Conservation (phyloP, 2,113 vertebrate genomes). For the Antechinus stuartii region DNA sequence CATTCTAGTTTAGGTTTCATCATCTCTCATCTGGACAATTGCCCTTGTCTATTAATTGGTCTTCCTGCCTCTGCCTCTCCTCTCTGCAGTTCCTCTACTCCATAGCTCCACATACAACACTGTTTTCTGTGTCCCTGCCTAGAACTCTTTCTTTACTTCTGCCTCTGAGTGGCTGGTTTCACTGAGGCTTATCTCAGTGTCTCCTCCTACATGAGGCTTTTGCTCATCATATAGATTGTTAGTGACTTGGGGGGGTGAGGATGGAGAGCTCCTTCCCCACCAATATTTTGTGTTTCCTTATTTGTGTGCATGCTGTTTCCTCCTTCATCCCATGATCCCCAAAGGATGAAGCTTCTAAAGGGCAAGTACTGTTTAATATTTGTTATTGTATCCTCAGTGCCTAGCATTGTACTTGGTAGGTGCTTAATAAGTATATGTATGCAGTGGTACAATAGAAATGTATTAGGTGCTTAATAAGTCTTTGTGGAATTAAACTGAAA, state of each 20-base stretch:
- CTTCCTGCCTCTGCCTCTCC: neutral
- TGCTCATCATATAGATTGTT: neutral
- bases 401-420: neutral
- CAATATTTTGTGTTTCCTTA: neutral
- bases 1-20: neutral
- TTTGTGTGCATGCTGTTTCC: neutral
- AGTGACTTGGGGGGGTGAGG: neutral
- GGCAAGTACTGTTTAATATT: neutral
- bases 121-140: neutral
- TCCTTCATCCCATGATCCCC: neutral
- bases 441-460: too few relatives aligned
- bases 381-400: too few relatives aligned
- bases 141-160: neutral
- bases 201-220: neutral
- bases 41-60: neutral
- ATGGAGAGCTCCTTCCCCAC: neutral
- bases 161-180: neutral
- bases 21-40: neutral
- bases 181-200: neutral
- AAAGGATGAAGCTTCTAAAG: neutral
- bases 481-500: neutral
- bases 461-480: neutral
- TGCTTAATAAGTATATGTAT: neutral
- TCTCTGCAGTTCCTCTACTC: neutral
- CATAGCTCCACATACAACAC: neutral